Evolutionary conservation across 2,888 invertebrate species (phyloP).

Genomic region (Zaprionus bogoriensis): DNA sequence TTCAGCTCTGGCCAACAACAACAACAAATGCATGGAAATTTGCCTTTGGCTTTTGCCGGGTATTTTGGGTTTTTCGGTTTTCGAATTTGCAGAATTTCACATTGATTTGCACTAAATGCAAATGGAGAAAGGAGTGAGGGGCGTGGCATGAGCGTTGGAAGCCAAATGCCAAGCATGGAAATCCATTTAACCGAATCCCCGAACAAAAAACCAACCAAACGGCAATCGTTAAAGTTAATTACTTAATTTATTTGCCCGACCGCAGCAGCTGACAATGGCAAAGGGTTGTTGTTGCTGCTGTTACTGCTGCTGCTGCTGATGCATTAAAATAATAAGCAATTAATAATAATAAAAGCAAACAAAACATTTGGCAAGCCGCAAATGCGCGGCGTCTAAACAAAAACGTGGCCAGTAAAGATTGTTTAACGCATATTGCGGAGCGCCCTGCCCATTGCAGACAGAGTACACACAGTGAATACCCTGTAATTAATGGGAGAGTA

Average conservation of each 20-base stretch:
- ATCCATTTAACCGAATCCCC: constrained; percentile 27
- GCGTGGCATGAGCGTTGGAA: background rate
- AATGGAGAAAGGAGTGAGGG: constrained; percentile 21
- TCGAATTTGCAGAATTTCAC: constrained; percentile 28
- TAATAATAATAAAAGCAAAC: constrained; percentile 61
- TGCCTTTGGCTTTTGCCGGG: constrained; percentile 36
- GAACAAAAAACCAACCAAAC: constrained; percentile 22
- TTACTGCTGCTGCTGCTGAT: constrained; percentile 13
- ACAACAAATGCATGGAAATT: constrained; percentile 36
- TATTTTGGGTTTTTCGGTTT: constrained; percentile 16
- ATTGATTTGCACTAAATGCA: constrained; percentile 56
- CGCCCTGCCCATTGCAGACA: no score
- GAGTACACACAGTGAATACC: background rate
- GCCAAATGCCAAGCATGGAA: constrained; percentile 28
- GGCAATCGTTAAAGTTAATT: constrained; percentile 59
- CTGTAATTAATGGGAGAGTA: background rate
- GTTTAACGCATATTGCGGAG: background rate
- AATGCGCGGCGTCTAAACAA: constrained; percentile 38
- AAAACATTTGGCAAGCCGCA: constrained; percentile 44
- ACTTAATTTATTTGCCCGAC: constrained; percentile 60
- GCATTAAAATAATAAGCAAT: constrained; percentile 59
- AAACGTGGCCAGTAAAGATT: no score
- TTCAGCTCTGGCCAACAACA: constrained; percentile 34
- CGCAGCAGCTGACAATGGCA: constrained; percentile 43
- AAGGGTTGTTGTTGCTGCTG: constrained; percentile 30